Base-by-base conservation (phyloP, 2,113 vertebrate species). In the Nesoenas mayeri region DNA sequence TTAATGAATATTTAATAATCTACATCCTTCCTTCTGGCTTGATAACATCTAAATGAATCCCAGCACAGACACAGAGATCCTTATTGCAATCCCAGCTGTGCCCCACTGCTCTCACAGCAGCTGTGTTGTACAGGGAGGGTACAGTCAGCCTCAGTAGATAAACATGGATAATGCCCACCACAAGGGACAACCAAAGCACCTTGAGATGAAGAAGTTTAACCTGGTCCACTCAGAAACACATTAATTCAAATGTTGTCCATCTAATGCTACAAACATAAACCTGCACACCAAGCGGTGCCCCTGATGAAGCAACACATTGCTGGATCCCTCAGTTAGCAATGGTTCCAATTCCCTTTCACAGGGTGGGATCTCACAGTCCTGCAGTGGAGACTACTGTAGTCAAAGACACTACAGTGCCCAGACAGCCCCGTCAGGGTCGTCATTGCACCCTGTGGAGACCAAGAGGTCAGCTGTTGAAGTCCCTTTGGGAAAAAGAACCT, bases 51-150 rank as follows among this genome's bases (percentile, higher is more conserved):
- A 74, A 92, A 84, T 61, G 31, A 87, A 81, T 53, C 73, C 53
- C 29, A 86, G 0, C 1, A 3, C 36, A 67, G 72, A n/a, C 14
- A 58, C 38, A 72, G 77, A 84, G 58, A 70, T 64, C 56, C 38
- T 79, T 69, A 42, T 44, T 67, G 56, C 48, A 38, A 48, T 54
- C 61, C 31, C 80, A 88, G 77, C 42, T 75, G 28, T 70, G 34
- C 12, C 38, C 51, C 50, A 36, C n/a, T 3, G 2, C 48, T 80
- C 56, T 53, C 48, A 31, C n/a, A 32, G 58, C 4, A 53, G 56
- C 44, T 84, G 44, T 69, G 0, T 51, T 3, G 0, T 47, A 29
- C 56, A n/a, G 10, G 60, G 47, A 70, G 16, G 1, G 18, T 47
- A 38, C 15, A 47, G 70, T 47, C 67, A 61, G 38, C 38, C 70